phyloP scores from a whole-genome alignment of 53 echinoderm and acorn worm species.

The Patiria pectinifera region DNA sequence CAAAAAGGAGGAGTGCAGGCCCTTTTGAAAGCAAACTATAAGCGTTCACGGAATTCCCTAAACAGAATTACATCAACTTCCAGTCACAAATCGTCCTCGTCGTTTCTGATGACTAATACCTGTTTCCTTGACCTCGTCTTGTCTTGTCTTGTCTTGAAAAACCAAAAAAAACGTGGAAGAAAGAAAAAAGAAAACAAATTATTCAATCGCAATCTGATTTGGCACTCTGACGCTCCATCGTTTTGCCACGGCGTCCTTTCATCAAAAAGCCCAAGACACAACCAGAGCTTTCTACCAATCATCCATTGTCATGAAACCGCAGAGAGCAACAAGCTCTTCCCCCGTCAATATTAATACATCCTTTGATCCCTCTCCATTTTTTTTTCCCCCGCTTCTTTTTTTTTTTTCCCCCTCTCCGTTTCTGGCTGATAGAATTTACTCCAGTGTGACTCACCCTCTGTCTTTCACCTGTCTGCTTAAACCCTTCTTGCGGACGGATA shows the following conservation, averaged over 20 bases:
- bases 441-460: conserved; percentile 50
- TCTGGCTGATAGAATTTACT: conserved; percentile 27
- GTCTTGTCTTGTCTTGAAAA: too few relatives aligned
- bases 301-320: background rate
- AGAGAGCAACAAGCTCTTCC: conserved; percentile 47
- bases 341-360: conserved; percentile 59
- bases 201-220: conserved; percentile 26
- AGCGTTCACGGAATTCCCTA: background rate
- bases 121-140: conserved; percentile 25
- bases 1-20: background rate
- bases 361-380: background rate
- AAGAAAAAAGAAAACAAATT: background rate
- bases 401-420: background rate
- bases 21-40: background rate
- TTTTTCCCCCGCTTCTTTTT: too few relatives aligned
- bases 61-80: background rate
- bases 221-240: conserved; percentile 5
- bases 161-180: background rate
- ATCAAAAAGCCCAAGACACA: conserved; percentile 4
- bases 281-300: background rate
- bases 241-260: conserved; percentile 6
- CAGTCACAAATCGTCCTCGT: conserved; percentile 2
- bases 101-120: conserved; percentile 10
- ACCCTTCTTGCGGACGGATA: conserved; percentile 29
- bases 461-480: conserved; percentile 45